Conservation (phyloP, 35 echinoderm and acorn worm genomes). For the Apostichopus californicus region DNA sequence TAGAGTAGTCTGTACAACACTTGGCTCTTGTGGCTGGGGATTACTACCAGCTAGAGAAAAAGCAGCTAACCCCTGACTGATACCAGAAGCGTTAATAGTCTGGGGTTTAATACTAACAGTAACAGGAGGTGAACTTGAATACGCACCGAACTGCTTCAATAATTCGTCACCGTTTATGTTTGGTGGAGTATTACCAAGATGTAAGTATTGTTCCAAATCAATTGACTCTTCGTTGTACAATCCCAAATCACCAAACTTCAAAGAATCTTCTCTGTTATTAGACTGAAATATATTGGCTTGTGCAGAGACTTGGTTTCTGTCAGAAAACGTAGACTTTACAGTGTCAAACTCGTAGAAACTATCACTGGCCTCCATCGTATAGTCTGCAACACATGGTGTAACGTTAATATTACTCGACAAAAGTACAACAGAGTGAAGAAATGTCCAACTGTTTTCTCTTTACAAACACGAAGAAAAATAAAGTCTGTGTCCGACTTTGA, state of each 20-base stretch:
- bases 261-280: conserved; percentile 8
- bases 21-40: not conserved
- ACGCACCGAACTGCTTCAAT: conserved; percentile 52
- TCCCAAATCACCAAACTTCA: conserved; percentile 41
- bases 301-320: conserved; percentile 1
- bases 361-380: conserved; percentile 50
- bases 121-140: conserved; percentile 49
- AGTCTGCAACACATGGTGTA: conserved; percentile 46
- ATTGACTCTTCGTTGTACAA: conserved; percentile 52
- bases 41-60: not conserved
- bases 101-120: conserved; percentile 36
- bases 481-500: not conserved
- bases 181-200: conserved; percentile 51
- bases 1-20: conserved; percentile 17
- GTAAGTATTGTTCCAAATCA: conserved; percentile 47
- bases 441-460: conserved; percentile 25
- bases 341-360: conserved; percentile 44
- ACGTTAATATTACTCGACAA: not conserved
- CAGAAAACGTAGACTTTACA: conserved; percentile 26
- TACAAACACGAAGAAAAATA: not conserved
- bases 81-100: not conserved
- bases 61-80: not conserved
- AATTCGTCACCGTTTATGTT: conserved; percentile 51
- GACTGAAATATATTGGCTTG: conserved; percentile 25
- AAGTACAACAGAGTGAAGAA: not conserved